Evolutionary conservation across 2,888 invertebrate species (phyloP), one percentile per base, ranked within the genome.

Genomic region (Pristionchus exspectatus): DNA sequence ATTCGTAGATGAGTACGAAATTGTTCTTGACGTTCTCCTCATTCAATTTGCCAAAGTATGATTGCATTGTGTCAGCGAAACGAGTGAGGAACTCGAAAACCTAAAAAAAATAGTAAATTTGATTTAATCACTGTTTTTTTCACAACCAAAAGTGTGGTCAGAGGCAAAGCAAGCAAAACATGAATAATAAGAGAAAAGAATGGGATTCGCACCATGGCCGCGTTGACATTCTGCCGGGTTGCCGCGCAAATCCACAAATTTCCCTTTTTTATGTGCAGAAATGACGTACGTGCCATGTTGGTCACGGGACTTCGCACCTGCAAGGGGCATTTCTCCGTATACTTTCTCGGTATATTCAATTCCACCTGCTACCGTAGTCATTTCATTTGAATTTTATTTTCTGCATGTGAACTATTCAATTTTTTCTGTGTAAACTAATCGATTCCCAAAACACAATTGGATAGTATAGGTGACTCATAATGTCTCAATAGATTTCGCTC

Each of bases 21-120:
- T 99, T 99, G 95, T 99, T 99, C 96, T 99, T 99, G 95, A 99
- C 99, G 95, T 99, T 99, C 95, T 99, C 99, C 95, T 99, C 99
- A 0, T 98, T 98, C 92, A 99, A 98, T 96, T 99, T 99, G 90
- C 99, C 99, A 90, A 94, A 99, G 96, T 99, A 99, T 0, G 98
- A 98, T 96, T 98, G 98, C 99, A 99, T 99, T 89, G 99, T 98
- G 92, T 96, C 96, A 30, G 96, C 95, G 95, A 99, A 98, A 96
- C 99, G 98, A 89, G 98, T 96, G 81, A 99, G 96, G 96, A 99
- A 89, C 59, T 89, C 89, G 72, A 89, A 89, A 83, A 93, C 89
- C 89, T 89, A 27, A 27, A 87, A 27, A 21, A 83, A 50, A 16
- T 30, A 12, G 38, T 81, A 1, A 77, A 33, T 33, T 77, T 30